A percentile compares a stretch with the other conserved stretches of the same genome.
phyloP scores from a whole-genome alignment of 37 sponge, comb jelly and placozoan species.

The Tethya wilhelma region DNA sequence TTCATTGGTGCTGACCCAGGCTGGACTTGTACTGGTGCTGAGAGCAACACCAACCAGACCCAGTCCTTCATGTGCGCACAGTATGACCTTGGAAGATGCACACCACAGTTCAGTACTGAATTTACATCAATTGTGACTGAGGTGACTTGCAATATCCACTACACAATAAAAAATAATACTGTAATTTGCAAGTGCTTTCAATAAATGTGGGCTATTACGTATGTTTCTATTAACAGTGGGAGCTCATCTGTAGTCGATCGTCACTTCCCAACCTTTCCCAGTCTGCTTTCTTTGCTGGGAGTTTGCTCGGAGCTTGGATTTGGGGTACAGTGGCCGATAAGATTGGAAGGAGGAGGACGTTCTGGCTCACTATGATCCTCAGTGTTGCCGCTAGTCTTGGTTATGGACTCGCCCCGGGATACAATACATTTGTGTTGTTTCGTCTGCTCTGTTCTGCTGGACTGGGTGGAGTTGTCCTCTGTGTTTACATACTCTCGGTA shows the following conservation, averaged over 20 bases:
- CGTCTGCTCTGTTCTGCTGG: slow-evolving; percentile 2
- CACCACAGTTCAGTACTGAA: slow-evolving; percentile 12
- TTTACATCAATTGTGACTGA: slow-evolving; percentile 56
- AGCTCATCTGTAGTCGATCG: slow-evolving; percentile 45
- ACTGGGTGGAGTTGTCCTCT: slow-evolving; percentile 20
- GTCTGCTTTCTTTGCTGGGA: slow-evolving; percentile 55
- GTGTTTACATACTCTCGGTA: slow-evolving; percentile 31
- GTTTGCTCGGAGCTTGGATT: slow-evolving; percentile 50
- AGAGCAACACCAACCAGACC: neutral
- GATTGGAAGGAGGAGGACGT: slow-evolving; percentile 49
- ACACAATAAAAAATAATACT: no score
- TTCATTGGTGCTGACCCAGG: slow-evolving; percentile 43
- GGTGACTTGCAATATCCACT: slow-evolving; percentile 20
- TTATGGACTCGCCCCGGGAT: slow-evolving; percentile 11
- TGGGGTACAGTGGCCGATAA: slow-evolving; percentile 47
- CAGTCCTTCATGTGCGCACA: slow-evolving; percentile 23
- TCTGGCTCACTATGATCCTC: neutral
- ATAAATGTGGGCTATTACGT: no score
- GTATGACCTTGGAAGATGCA: slow-evolving; percentile 21
- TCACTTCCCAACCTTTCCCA: slow-evolving; percentile 50
- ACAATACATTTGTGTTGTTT: slow-evolving; percentile 29
- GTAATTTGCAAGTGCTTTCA: no score
- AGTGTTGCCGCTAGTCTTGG: neutral
- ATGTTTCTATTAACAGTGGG: slow-evolving; percentile 73
- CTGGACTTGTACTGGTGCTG: slow-evolving; percentile 65